Evolutionary conservation across 2,888 invertebrate species (phyloP).

Genomic region (Perizoma flavofasciatum): DNA sequence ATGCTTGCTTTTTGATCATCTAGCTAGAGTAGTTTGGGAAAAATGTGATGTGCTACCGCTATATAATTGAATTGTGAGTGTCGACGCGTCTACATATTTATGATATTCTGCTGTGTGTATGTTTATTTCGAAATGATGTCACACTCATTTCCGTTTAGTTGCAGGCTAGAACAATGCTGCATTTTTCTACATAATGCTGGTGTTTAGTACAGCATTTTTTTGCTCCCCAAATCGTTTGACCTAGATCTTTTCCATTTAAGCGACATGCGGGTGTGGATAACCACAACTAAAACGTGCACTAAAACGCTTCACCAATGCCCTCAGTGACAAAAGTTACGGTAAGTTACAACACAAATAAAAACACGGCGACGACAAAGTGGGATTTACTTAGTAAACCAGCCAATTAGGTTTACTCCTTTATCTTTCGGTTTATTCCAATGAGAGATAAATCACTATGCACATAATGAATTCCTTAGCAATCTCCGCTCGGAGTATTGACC

Average conservation of each 20-base stretch:
- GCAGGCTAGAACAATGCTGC: not conserved
- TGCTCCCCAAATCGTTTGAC: conserved; percentile 5
- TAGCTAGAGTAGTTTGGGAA: too few relatives aligned
- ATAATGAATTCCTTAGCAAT: conserved; percentile 26
- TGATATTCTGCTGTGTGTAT: not conserved
- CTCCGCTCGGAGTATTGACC: conserved; percentile 22
- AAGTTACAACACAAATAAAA: conserved; percentile 51
- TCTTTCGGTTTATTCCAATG: conserved; percentile 22
- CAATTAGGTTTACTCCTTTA: conserved; percentile 47
- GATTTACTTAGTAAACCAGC: conserved; percentile 48
- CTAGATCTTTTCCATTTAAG: conserved; percentile 7
- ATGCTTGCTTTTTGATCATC: too few relatives aligned
- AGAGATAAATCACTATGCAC: conserved; percentile 30
- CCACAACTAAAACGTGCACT: conserved; percentile 29
- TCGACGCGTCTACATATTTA: too few relatives aligned
- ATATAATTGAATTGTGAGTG: too few relatives aligned
- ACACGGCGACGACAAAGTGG: conserved; percentile 46
- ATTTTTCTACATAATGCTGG: not conserved
- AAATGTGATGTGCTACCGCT: too few relatives aligned
- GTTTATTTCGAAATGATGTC: conserved; percentile 9
- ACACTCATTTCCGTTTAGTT: conserved; percentile 6
- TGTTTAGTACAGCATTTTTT: conserved; percentile 4
- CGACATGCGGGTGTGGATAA: conserved; percentile 32
- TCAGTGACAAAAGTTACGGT: conserved; percentile 46
- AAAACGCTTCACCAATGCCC: conserved; percentile 32